Conservation (phyloP, 1,140 invertebrate genomes). For the Drosophila sulfurigaster region DNA sequence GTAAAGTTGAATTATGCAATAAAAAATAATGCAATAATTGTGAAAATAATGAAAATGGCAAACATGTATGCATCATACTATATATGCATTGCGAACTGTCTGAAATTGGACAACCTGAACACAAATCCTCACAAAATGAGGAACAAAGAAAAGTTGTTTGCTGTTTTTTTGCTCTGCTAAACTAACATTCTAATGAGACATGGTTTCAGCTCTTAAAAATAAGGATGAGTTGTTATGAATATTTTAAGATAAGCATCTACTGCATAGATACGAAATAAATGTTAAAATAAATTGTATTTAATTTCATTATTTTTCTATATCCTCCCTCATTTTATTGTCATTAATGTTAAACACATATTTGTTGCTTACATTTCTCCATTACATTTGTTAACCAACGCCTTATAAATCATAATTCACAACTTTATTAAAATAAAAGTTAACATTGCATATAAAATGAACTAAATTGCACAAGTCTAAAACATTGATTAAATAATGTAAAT, state of each 20-base stretch:
- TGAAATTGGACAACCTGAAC: background rate
- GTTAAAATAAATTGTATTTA: too few species aligned
- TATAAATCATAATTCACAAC: background rate
- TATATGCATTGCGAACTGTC: slow-evolving; percentile 1
- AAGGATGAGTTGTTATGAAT: slow-evolving; percentile 14
- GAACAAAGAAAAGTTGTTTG: slow-evolving; percentile 15
- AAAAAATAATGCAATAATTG: slow-evolving; percentile 76
- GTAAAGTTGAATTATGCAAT: slow-evolving; percentile 77
- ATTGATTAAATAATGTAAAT: slow-evolving; percentile 14
- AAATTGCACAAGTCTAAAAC: slow-evolving; percentile 35
- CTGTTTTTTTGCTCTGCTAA: slow-evolving; percentile 20
- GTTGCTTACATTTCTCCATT: background rate
- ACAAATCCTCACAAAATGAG: slow-evolving; percentile 4
- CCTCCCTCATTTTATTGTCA: too few species aligned
- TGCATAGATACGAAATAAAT: too few species aligned
- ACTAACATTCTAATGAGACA: slow-evolving; percentile 9
- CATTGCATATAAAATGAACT: slow-evolving; percentile 14
- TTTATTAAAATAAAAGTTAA: slow-evolving; percentile 30
- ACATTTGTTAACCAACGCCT: slow-evolving; percentile 4
- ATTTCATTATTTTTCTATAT: background rate
- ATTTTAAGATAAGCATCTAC: background rate
- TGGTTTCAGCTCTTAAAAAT: slow-evolving; percentile 24
- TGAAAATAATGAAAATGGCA: slow-evolving; percentile 59
- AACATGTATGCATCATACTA: slow-evolving; percentile 22
- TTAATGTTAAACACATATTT: background rate